Conservation (phyloP, 2,797 vertebrate genomes). For the Monodelphis domestica region DNA sequence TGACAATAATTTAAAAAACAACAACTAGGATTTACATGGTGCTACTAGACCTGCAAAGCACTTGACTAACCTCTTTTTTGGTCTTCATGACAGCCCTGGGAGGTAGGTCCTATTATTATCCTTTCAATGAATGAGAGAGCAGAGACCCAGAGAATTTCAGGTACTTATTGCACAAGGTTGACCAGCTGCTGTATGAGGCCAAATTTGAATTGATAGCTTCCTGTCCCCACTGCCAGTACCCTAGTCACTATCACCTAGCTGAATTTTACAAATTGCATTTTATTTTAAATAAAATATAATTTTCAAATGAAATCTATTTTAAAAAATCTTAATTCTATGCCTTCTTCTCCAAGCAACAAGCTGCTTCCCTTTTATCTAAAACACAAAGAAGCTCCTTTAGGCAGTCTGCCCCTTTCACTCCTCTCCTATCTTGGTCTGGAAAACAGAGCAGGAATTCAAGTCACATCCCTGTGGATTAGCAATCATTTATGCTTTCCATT, state of each 20-base stretch:
- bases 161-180: background rate
- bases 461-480: slow-evolving; percentile 48
- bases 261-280: background rate
- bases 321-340: background rate
- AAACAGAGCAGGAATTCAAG: slow-evolving; percentile 56
- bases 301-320: no score
- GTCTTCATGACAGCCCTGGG: no score
- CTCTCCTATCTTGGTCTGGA: slow-evolving; percentile 44
- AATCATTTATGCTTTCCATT: slow-evolving; percentile 68
- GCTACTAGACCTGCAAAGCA: no score
- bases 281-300: no score
- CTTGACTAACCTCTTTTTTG: no score
- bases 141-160: background rate
- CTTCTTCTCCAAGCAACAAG: background rate
- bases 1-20: no score
- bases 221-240: background rate
- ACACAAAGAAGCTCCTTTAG: background rate
- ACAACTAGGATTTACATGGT: no score
- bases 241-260: no score
- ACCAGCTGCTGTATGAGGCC: background rate
- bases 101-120: no score
- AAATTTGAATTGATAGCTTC: background rate
- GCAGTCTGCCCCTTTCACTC: slow-evolving; percentile 2
- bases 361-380: background rate
- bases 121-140: no score